A percentile compares a stretch with the other conserved stretches of the same genome.
Conservation (phyloP, 2,113 vertebrate genomes). For the Catharus bicknelli region DNA sequence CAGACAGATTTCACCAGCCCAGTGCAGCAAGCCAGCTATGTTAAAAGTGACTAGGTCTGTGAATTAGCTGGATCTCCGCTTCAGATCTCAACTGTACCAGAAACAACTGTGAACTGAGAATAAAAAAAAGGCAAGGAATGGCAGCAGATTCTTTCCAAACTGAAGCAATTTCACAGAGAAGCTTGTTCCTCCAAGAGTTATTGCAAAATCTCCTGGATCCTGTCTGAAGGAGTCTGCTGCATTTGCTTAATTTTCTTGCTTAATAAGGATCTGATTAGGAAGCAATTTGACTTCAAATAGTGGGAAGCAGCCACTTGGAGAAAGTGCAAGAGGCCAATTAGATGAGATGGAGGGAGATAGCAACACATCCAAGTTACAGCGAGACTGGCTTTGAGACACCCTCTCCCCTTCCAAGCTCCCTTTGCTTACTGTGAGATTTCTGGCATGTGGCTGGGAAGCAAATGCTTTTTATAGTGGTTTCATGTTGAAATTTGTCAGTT, state of each 20-base stretch:
- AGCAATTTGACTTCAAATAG: neutral
- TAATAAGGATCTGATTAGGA: neutral
- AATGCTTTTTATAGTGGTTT: neutral
- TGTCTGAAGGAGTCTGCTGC: neutral
- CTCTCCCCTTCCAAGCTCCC: neutral
- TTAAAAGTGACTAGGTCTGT: neutral
- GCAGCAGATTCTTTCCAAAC: neutral
- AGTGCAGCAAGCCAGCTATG: rapidly evolving
- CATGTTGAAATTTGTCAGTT: constrained; percentile 7
- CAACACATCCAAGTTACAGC: neutral
- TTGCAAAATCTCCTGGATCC: neutral
- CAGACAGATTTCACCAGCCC: neutral
- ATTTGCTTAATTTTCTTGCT: neutral
- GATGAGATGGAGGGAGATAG: neutral
- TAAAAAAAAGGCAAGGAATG: neutral
- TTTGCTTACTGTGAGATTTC: neutral
- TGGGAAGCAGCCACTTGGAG: neutral
- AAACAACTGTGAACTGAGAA: neutral
- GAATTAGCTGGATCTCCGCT: neutral
- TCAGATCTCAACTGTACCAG: neutral
- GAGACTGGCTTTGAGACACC: neutral
- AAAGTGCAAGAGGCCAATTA: neutral
- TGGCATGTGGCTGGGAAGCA: neutral
- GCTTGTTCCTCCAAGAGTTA: neutral
- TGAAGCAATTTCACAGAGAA: neutral